Evolutionary conservation across 1,140 invertebrate genomes (phyloP), one percentile per base, ranked within the genome.

Genomic region (Cardiocondyla obscurior): DNA sequence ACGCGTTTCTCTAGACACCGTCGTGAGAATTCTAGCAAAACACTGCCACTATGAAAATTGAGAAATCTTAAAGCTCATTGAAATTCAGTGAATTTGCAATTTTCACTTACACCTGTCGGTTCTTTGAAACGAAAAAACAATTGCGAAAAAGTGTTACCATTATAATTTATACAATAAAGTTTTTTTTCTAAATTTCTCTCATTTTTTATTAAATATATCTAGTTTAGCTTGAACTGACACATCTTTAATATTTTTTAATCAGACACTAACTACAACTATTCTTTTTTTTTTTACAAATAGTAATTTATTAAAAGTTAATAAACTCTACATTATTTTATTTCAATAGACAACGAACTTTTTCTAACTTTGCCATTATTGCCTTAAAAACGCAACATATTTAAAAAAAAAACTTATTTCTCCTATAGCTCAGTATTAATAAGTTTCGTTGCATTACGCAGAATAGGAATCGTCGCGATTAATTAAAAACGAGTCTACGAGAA

Each of bases 1-100:
- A 22, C 10, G 7, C 12, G n/a, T 62, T n/a, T 22, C 39, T 62
- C 33, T 33, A 62, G 12, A 30, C 14, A 8, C 51, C 3, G 6
- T 79, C 33, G 36, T 39, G 33, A 69, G 49, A 55, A 79, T 79
- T 53, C 33, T 44, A 77, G 74, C 19, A 62, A 46, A 62, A 14
- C 49, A 67, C 62, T 79, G 74, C 74, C 62, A 55, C 39, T 49
- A 19, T 30, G 74, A 53, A 64, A 76, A 76, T 76, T 76, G 36
- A 74, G 25, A 42, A 10, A 58, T 39, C 55, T 74, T 36, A 30
- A 62, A 19, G 12, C 28, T 76, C 19, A 46, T 76, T 64, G 22
- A 67, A 79, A 69, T 7, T 53, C 25, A 33, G 33, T 28, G 12
- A 79, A 79, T 51, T 51, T 12, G 46, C 6, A 28, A 53, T 42